Evolutionary conservation across 2,113 vertebrate species (phyloP), one percentile per base, ranked within the genome.

Genomic region (Marmota flaviventris): DNA sequence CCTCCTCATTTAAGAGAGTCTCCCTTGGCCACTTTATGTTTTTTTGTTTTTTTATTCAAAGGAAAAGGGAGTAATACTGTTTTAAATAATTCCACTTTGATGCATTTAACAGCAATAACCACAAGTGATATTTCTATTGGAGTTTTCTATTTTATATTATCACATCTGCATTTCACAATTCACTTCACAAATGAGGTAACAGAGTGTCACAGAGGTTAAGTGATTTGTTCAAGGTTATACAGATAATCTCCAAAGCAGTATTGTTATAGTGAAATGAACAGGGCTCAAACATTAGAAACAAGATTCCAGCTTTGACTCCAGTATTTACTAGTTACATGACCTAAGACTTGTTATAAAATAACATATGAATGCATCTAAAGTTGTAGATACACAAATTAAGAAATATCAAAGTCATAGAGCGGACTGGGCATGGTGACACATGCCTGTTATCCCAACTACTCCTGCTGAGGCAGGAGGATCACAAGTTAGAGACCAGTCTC

Each of bases 41-140:
- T 8, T 72, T 86, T 84, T 53, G 85, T 45, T 97, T 89, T 91
- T 87, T 89, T 86, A 63, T 88, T 93, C 73, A 95, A 92, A 12
- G n/a, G 9, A 93, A 61, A 85, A 91, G 56, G 18, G 11, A 48
- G n/a, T 45, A 88, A 88, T 76, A 58, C 13, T 76, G 18, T 91
- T 89, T 96, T 75, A 58, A 85, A 91, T 69, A 75, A 79, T 78
- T 84, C 84, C 25, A 37, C 76, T 61, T 58, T 63, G 48, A 53
- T 95, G 69, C 14, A 53, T 58, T 77, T 53, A 78, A 81, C 90
- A 95, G 13, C 37, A 94, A 5, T 82, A 69, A 85, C 14, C 22
- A 92, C 53, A 72, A 82, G 27, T 87, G 32, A 82, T 95, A n/a
- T 91, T 96, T 93, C 61, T 53, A 56, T 45, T 91, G 81, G 42